Conservation (phyloP, 2,797 vertebrate species). For the Odontamblyopus lacepedii region DNA sequence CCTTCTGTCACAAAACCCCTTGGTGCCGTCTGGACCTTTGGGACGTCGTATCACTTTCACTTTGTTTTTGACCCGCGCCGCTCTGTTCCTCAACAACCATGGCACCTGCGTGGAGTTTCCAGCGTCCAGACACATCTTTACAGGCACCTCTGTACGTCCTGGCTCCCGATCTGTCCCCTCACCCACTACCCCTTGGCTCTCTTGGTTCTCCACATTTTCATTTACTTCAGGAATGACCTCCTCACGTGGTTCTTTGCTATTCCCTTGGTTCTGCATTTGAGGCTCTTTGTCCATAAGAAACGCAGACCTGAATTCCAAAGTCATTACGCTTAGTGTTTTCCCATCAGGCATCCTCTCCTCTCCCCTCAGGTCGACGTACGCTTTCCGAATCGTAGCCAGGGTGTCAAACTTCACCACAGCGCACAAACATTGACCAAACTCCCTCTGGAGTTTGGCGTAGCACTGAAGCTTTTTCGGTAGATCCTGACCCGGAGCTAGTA, state of each 20-base stretch:
- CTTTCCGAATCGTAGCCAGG: slow-evolving; percentile 71
- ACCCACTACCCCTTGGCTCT: slow-evolving; percentile 2
- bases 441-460: slow-evolving; percentile 64
- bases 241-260: slow-evolving; percentile 10
- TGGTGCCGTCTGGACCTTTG: slow-evolving; percentile 60
- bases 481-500: slow-evolving; percentile 79
- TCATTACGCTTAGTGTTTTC: slow-evolving; percentile 61
- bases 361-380: slow-evolving; percentile 60
- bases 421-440: slow-evolving; percentile 75
- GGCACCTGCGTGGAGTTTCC: slow-evolving; percentile 33
- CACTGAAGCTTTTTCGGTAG: slow-evolving; percentile 74
- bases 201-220: slow-evolving; percentile 3
- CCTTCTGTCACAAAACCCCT: slow-evolving; percentile 67
- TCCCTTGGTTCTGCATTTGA: slow-evolving; percentile 6
- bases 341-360: slow-evolving; percentile 53
- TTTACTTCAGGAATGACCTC: slow-evolving; percentile 35
- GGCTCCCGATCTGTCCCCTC: slow-evolving; percentile 17
- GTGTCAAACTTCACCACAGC: slow-evolving; percentile 80
- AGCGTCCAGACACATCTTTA: slow-evolving; percentile 3
- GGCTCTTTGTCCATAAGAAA: slow-evolving; percentile 21
- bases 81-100: slow-evolving; percentile 65
- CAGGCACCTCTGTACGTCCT: slow-evolving; percentile 6
- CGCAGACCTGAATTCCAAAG: slow-evolving; percentile 69
- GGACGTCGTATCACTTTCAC: slow-evolving; percentile 62
- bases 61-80: slow-evolving; percentile 22